phyloP scores from a whole-genome alignment of 2,797 vertebrate species.

The Cuculus canorus region DNA sequence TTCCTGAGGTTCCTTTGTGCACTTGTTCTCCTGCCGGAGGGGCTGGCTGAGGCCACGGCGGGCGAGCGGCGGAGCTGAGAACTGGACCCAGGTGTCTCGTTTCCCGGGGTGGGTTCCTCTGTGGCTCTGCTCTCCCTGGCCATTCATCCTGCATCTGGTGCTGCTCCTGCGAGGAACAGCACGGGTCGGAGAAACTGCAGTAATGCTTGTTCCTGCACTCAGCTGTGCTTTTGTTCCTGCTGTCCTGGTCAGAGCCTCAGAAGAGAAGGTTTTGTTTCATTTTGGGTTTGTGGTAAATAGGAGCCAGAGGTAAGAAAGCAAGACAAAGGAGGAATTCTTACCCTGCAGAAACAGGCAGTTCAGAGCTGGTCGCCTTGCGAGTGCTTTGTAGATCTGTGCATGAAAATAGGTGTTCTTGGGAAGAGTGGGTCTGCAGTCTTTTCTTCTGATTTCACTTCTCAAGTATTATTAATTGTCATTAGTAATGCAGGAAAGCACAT shows the following conservation, averaged over 20 bases:
- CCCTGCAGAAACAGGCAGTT: not conserved
- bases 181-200: slow-evolving; percentile 36
- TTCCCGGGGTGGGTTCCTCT: slow-evolving; percentile 46
- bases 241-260: slow-evolving; percentile 48
- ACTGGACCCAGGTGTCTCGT: slow-evolving; percentile 57
- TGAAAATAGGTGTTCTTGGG: slow-evolving; percentile 27
- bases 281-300: slow-evolving; percentile 31
- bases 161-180: not conserved
- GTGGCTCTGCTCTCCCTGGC: not conserved
- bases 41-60: rapidly evolving
- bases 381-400: slow-evolving; percentile 30
- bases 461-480: slow-evolving; percentile 16
- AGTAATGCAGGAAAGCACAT: not conserved
- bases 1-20: not conserved
- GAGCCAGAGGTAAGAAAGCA: not conserved
- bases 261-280: slow-evolving; percentile 35
- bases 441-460: slow-evolving; percentile 20
- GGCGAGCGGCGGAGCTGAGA: not conserved
- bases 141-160: slow-evolving; percentile 55
- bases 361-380: slow-evolving; percentile 6
- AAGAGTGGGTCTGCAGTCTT: not conserved
- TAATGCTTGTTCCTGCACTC: slow-evolving; percentile 46
- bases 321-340: slow-evolving; percentile 48
- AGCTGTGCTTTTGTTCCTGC: slow-evolving; percentile 30
- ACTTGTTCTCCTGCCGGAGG: not conserved